These are phyloP conservation scores for Drosophila novamexicana DNA, from an alignment of 1,140 invertebrate species.

Conservation along the genomic window DNA sequence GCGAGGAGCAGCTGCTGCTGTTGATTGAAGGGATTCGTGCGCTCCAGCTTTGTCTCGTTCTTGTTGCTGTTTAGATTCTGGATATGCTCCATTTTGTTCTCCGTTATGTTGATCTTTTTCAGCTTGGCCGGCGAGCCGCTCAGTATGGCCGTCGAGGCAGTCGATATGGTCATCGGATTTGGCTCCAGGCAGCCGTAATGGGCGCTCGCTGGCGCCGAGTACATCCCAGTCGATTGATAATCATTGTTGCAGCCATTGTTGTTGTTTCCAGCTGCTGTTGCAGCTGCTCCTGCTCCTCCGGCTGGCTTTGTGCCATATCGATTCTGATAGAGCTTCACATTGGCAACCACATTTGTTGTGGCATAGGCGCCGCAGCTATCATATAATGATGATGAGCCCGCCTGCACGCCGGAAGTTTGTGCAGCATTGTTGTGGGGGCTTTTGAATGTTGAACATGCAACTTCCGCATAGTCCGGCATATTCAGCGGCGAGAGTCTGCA, in stretches of 20 bases:
- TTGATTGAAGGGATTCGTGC: slow-evolving; percentile 77
- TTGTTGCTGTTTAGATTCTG: slow-evolving; percentile 53
- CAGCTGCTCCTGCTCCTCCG: background rate
- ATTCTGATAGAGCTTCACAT: slow-evolving; percentile 83
- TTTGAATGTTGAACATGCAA: slow-evolving; percentile 85
- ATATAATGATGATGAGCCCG: slow-evolving; percentile 68
- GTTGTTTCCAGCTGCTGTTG: slow-evolving; percentile 44
- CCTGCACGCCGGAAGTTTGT: slow-evolving; percentile 42
- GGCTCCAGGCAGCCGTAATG: slow-evolving; percentile 74
- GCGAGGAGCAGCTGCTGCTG: slow-evolving; percentile 77
- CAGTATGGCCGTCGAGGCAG: slow-evolving; percentile 74
- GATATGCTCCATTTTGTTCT: slow-evolving; percentile 83
- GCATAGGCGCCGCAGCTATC: slow-evolving; percentile 84
- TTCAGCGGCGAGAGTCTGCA: slow-evolving; percentile 82
- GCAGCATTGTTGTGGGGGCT: slow-evolving; percentile 66
- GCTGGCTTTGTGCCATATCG: slow-evolving; percentile 71
- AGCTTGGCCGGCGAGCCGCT: slow-evolving; percentile 64
- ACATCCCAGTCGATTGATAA: slow-evolving; percentile 78
- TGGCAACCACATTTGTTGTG: slow-evolving; percentile 84
- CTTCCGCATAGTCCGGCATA: slow-evolving; percentile 85
- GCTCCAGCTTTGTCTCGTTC: slow-evolving; percentile 49
- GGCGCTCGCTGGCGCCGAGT: slow-evolving; percentile 79
- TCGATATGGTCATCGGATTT: slow-evolving; percentile 75
- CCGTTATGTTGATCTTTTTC: slow-evolving; percentile 83
- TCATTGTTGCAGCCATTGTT: slow-evolving; percentile 63